Conservation (phyloP, 2,888 invertebrate species). For the Orchesella flavescens region DNA sequence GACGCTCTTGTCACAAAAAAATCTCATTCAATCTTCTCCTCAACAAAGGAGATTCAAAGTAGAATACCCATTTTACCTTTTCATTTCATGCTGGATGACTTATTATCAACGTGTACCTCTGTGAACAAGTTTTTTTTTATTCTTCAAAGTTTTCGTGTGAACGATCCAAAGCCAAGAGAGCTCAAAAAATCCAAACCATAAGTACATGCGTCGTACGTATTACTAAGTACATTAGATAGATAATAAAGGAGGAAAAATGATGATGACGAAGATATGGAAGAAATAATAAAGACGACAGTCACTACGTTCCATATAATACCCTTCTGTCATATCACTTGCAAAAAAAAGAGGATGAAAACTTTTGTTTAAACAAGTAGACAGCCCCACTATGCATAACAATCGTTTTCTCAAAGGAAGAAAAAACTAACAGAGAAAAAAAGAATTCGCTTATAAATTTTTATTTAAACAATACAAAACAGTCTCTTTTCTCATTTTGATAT, state of each 20-base stretch:
- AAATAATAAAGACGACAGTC: slow-evolving; percentile 35
- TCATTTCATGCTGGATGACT: slow-evolving; percentile 29
- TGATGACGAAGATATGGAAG: slow-evolving; percentile 24
- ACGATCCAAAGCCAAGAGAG: not conserved
- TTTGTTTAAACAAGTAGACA: slow-evolving; percentile 53
- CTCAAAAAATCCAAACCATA: not conserved
- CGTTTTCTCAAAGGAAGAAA: too few species aligned
- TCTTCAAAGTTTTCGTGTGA: slow-evolving; percentile 4
- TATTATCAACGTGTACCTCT: not conserved
- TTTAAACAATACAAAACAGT: too few species aligned
- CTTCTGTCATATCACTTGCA: slow-evolving; percentile 43
- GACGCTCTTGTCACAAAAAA: not conserved
- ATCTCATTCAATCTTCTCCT: slow-evolving; percentile 27
- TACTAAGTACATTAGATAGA: not conserved
- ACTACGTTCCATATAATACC: slow-evolving; percentile 38
- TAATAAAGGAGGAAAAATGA: slow-evolving; percentile 4
- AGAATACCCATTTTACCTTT: not conserved
- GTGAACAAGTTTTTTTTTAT: slow-evolving; percentile 26
- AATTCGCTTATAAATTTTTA: too few species aligned
- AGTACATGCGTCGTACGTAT: too few species aligned
- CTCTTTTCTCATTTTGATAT: not conserved
- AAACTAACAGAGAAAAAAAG: slow-evolving; percentile 11
- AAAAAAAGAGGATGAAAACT: slow-evolving; percentile 22
- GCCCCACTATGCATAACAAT: slow-evolving; percentile 36
- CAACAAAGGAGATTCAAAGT: not conserved